Base-by-base conservation (phyloP, 2,797 vertebrate genomes). In the Hippocampus kuda region DNA sequence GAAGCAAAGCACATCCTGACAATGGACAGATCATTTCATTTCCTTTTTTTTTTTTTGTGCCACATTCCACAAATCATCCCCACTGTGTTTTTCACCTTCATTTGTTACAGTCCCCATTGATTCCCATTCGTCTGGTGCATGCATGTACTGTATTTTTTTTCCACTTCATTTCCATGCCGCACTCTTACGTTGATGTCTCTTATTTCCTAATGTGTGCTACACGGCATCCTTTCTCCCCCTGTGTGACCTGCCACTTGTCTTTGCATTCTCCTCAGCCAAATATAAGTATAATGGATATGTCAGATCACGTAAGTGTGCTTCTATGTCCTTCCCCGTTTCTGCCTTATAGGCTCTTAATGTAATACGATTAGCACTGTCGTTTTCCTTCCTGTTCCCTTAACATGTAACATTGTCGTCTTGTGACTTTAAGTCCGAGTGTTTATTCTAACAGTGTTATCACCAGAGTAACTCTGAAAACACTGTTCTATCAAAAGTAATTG, bases 271-370 rank as follows among this genome's bases (percentile, higher is more conserved):
- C 88, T 91, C 88, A 93, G 92, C 91, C 87, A 93, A 92, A 92
- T 92, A 91, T 92, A 92, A 91, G 88, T 92, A 90, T 93, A 92
- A 93, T 84, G 91, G 92, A 93, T 92, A 86, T 92, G 90, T 92
- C 90, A 91, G 88, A 91, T 86, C 91, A 92, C 90, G 90, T 92
- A 92, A 93, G 91, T 93, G 84, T 88, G 81, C 84, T 84, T 88
- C 81, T 88, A 86, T 83, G 83, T 84, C 85, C 84, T 86, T 84
- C 71, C 83, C 81, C 84, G 84, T 82, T 38, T 79, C 73, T 81
- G 74, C 83, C 78, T 72, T 78, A 81, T 84, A 85, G 77, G 77
- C 75, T 80, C 77, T 74, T 73, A 74, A 70, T 80, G 66, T 83
- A 79, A 73, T 75, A 74, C 71, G 75, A 74, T 64, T 61, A 83